phyloP scores from a whole-genome alignment of 2,888 invertebrate species.

The Ctenicera cuprea region DNA sequence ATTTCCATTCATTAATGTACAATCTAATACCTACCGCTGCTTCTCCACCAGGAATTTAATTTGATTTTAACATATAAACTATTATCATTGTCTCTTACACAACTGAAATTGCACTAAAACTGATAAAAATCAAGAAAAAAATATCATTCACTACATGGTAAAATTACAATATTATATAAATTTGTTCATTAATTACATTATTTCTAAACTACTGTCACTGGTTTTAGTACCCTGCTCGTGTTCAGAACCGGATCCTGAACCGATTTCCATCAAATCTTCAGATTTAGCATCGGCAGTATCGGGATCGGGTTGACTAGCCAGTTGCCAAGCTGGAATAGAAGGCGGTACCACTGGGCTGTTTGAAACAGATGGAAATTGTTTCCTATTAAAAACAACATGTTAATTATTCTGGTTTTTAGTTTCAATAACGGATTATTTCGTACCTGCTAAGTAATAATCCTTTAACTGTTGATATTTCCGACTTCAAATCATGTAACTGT shows the following conservation, averaged over 20 bases:
- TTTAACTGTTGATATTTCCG: conserved; percentile 83
- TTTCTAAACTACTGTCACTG: conserved; percentile 85
- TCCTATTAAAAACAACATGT: conserved; percentile 72
- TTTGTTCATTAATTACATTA: conserved; percentile 74
- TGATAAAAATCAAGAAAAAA: not conserved
- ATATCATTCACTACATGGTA: conserved; percentile 8
- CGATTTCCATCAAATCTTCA: conserved; percentile 72
- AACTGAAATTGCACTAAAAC: not conserved
- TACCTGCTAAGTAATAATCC: conserved; percentile 83
- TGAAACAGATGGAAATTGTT: conserved; percentile 85
- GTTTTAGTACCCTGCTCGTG: conserved; percentile 83
- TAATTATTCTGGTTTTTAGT: too few species aligned
- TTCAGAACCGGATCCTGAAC: conserved; percentile 81
- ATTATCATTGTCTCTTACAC: not conserved
- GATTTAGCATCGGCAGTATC: conserved; percentile 73
- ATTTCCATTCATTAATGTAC: too few species aligned
- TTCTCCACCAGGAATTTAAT: not conserved
- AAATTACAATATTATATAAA: conserved; percentile 5
- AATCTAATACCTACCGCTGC: not conserved
- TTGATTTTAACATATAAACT: too few species aligned
- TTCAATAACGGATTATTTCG: conserved; percentile 33
- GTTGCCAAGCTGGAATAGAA: conserved; percentile 89
- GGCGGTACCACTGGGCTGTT: conserved; percentile 78
- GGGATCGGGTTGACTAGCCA: conserved; percentile 75
- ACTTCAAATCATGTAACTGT: conserved; percentile 81